Evolutionary conservation across 2,888 invertebrate species (phyloP).

Genomic region (Lamproptera curius): DNA sequence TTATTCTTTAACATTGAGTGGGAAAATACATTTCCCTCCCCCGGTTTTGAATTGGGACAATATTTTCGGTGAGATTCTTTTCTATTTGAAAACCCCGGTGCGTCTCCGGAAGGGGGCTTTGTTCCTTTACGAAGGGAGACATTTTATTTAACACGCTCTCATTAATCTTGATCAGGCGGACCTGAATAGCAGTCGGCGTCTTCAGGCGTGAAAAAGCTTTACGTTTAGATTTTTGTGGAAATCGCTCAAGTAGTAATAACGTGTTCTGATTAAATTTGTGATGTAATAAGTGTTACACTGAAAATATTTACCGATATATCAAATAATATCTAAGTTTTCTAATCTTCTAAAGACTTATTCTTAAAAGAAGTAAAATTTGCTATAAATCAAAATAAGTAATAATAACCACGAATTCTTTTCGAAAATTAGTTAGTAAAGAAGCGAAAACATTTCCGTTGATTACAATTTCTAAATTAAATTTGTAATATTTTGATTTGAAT

Average conservation of each 20-base stretch:
- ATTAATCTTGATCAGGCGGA: constrained; percentile 42
- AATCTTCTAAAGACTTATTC: no score
- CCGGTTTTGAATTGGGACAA: not conserved
- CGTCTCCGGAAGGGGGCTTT: constrained; percentile 6
- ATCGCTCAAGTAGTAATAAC: constrained; percentile 12
- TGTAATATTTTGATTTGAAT: no score
- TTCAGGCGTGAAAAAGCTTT: constrained; percentile 21
- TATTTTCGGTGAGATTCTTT: constrained; percentile 6
- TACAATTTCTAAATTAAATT: no score
- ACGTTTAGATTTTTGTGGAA: constrained; percentile 13
- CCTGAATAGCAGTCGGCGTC: constrained; percentile 24
- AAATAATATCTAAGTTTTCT: no score
- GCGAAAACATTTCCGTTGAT: no score
- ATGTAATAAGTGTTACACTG: not conserved
- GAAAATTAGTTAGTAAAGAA: no score
- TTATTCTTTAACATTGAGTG: no score
- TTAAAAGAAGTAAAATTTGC: no score
- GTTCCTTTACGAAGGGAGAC: constrained; percentile 10
- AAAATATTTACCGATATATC: no score
- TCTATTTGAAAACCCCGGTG: constrained; percentile 11
- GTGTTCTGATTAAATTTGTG: not conserved
- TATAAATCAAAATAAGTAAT: no score
- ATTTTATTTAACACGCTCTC: constrained; percentile 19
- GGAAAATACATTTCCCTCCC: no score
- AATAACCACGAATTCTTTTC: no score